phyloP scores from a whole-genome alignment of 2,797 vertebrate genomes.

The Hoplostethus mediterraneus region DNA sequence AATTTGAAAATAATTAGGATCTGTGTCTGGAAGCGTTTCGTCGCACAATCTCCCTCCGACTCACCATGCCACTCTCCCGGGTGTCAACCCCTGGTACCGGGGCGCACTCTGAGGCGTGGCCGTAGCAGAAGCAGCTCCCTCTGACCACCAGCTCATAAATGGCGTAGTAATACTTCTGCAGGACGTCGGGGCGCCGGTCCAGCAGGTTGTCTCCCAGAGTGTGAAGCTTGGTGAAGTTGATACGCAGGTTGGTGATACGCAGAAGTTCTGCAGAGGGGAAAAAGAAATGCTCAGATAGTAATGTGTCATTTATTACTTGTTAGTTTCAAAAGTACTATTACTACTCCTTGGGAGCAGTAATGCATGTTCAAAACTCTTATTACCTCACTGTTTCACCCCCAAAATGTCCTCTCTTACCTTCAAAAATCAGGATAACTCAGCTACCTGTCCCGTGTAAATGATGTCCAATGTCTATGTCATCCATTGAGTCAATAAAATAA shows the following conservation, averaged over 20 bases:
- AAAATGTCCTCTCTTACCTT: too few relatives aligned
- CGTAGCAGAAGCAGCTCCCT: slow-evolving; percentile 93
- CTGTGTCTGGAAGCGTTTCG: too few relatives aligned
- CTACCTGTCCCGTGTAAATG: too few relatives aligned
- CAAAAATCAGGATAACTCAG: too few relatives aligned
- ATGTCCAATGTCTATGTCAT: too few relatives aligned
- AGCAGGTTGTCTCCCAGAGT: slow-evolving; percentile 88
- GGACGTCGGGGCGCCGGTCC: slow-evolving; percentile 86
- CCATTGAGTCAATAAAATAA: too few relatives aligned
- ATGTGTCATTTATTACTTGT: too few relatives aligned
- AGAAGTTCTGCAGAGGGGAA: slow-evolving; percentile 79
- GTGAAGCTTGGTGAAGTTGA: slow-evolving; percentile 89
- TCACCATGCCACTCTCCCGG: slow-evolving; percentile 84
- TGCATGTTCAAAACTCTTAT: too few relatives aligned
- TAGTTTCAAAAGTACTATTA: too few relatives aligned
- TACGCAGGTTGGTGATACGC: slow-evolving; percentile 86
- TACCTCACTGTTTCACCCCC: too few relatives aligned
- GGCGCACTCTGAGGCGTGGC: slow-evolving; percentile 88
- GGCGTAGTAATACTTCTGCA: slow-evolving; percentile 95
- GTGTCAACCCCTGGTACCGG: slow-evolving; percentile 78
- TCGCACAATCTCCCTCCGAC: slow-evolving; percentile 11
- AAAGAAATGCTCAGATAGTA: not conserved
- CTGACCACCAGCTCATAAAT: slow-evolving; percentile 95
- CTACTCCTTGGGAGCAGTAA: too few relatives aligned
- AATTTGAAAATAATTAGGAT: not conserved